These are phyloP conservation scores for Nasonia oneida DNA, from an alignment of 2,888 invertebrate genomes.

Conservation along the genomic window DNA sequence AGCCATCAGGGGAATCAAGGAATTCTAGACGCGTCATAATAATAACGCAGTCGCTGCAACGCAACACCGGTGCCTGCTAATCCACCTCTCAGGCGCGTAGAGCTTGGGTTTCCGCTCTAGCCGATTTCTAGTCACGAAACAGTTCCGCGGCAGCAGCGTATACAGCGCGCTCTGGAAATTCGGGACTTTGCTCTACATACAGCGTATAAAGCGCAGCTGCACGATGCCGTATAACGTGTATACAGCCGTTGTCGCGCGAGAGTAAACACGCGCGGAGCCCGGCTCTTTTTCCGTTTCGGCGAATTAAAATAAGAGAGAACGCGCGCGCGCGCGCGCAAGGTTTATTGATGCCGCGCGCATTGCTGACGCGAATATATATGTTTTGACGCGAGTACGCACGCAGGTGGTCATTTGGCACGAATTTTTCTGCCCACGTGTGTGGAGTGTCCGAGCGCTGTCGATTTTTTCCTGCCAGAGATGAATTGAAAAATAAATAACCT, in stretches of 20 bases:
- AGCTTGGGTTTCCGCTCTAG: not conserved
- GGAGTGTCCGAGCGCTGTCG: not conserved
- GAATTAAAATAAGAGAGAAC: not conserved
- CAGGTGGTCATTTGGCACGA: not conserved
- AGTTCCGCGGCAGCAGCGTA: not conserved
- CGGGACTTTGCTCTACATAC: not conserved
- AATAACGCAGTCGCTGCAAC: not conserved
- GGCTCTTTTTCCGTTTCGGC: not conserved
- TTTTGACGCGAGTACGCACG: not conserved
- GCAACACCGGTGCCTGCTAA: not conserved
- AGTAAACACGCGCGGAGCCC: not conserved
- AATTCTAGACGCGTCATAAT: not conserved
- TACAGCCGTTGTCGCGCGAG: not conserved
- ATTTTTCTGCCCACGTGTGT: not conserved
- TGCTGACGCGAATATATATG: not conserved
- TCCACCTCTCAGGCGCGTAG: not conserved
- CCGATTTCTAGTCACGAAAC: not conserved
- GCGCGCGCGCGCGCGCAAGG: not conserved
- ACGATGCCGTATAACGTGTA: not conserved
- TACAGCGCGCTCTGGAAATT: not conserved
- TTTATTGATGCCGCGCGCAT: not conserved
- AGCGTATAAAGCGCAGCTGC: not conserved
- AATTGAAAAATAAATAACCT: slow-evolving; percentile 6
- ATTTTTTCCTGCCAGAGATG: not conserved
- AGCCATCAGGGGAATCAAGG: not conserved